Conservation (phyloP, 2,888 invertebrate species). For the Diloba caeruleocephala region DNA sequence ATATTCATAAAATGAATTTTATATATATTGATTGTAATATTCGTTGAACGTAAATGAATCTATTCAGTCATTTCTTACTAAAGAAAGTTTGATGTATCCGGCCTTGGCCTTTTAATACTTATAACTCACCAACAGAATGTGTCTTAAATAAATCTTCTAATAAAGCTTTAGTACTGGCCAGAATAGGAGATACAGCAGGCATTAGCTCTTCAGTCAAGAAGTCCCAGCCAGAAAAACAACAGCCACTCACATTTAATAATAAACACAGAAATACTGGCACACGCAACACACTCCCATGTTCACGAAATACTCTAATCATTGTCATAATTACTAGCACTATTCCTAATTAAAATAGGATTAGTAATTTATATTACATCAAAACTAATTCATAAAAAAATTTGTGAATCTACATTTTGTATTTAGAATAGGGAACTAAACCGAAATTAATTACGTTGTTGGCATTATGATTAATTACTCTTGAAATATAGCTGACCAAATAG, state of each 20-base stretch:
- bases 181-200: slow-evolving; percentile 71
- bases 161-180: slow-evolving; percentile 66
- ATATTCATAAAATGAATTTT: too few species aligned
- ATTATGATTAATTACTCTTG: neutral
- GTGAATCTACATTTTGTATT: slow-evolving; percentile 11
- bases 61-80: too few species aligned
- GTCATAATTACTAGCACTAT: slow-evolving; percentile 55
- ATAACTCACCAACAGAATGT: slow-evolving; percentile 65
- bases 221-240: slow-evolving; percentile 75
- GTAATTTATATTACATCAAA: slow-evolving; percentile 10
- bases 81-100: too few species aligned
- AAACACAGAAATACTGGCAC: slow-evolving; percentile 58
- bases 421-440: slow-evolving; percentile 3
- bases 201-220: slow-evolving; percentile 73
- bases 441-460: neutral
- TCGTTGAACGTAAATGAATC: slow-evolving; percentile 30
- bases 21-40: slow-evolving; percentile 24
- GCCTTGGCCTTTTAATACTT: too few species aligned
- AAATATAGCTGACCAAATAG: too few species aligned
- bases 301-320: slow-evolving; percentile 56
- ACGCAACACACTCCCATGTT: slow-evolving; percentile 54
- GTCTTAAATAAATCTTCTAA: slow-evolving; percentile 70
- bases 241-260: slow-evolving; percentile 64
- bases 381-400: slow-evolving; percentile 2
- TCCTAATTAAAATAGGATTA: slow-evolving; percentile 32